phyloP scores from a whole-genome alignment of 2,113 vertebrate genomes.

The Oostethus manadensis region DNA sequence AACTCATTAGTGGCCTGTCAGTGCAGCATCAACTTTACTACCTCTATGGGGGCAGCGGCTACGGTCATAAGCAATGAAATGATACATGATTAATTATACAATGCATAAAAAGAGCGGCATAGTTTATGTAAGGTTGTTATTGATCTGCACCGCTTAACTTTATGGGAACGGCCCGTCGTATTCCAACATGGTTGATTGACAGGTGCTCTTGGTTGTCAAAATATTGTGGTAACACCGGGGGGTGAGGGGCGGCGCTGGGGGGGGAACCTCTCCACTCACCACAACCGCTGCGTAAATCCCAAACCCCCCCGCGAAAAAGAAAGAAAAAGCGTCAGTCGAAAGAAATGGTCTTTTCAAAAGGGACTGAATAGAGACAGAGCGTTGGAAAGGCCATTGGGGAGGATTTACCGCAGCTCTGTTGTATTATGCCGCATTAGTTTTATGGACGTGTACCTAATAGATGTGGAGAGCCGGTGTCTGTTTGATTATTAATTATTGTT shows the following conservation, averaged over 20 bases:
- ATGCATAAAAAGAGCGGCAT: constrained; percentile 29
- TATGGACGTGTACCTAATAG: not conserved
- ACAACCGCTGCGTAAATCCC: not conserved
- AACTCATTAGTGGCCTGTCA: constrained; percentile 10
- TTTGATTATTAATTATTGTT: constrained; percentile 4
- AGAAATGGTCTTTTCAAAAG: not conserved
- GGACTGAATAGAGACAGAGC: not conserved
- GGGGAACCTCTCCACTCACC: not conserved
- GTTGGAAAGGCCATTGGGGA: constrained; percentile 4
- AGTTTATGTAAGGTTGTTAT: constrained; percentile 9
- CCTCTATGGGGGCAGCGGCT: constrained; percentile 28
- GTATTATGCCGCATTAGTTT: constrained; percentile 8
- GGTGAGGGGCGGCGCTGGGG: not conserved
- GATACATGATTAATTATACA: constrained; percentile 43
- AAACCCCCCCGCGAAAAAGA: too few species aligned
- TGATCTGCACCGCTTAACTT: constrained; percentile 3
- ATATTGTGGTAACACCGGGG: not conserved
- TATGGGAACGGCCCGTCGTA: not conserved
- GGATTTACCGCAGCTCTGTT: constrained; percentile 5
- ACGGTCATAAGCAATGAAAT: constrained; percentile 46
- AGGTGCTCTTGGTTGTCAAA: not conserved
- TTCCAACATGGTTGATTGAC: not conserved
- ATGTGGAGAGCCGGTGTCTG: not conserved
- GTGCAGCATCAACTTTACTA: constrained; percentile 46
- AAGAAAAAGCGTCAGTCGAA: not conserved